A percentile compares a stretch with the other conserved stretches of the same genome.
These are phyloP conservation scores for Stercorarius parasiticus DNA, from an alignment of 2,113 vertebrate genomes.

Conservation along the genomic window DNA sequence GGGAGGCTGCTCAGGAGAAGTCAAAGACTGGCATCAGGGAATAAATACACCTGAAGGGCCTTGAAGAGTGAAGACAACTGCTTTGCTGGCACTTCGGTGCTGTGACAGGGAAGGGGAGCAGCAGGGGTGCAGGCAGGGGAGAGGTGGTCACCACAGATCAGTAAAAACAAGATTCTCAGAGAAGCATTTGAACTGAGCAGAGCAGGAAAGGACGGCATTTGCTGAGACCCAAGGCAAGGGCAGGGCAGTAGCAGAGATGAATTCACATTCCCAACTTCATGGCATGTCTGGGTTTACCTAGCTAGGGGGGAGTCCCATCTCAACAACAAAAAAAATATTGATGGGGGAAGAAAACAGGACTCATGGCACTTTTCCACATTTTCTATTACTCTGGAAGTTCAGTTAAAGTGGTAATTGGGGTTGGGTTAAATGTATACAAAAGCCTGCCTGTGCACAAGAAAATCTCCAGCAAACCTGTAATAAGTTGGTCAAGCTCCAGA, in stretches of 20 bases:
- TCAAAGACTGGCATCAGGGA: not conserved
- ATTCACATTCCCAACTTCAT: not conserved
- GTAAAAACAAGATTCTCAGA: not conserved
- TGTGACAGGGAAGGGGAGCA: not conserved
- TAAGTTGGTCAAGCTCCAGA: not conserved
- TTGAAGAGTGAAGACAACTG: not conserved
- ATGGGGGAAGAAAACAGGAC: not conserved
- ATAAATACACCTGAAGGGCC: not conserved
- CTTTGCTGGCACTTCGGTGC: not conserved
- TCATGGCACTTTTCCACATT: not conserved
- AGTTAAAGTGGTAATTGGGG: not conserved
- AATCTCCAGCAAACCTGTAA: not conserved
- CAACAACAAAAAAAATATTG: not conserved
- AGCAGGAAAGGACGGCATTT: not conserved
- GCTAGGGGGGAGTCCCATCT: rapidly evolving
- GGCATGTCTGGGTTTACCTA: not conserved
- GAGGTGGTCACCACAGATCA: not conserved
- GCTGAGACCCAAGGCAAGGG: not conserved
- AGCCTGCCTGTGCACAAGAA: not conserved
- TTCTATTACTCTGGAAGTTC: not conserved
- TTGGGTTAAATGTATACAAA: not conserved
- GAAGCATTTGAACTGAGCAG: rapidly evolving
- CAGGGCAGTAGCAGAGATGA: not conserved
- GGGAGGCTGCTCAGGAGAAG: not conserved
- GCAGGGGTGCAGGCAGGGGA: not conserved